Conservation (phyloP, 2,113 vertebrate species). For the Syngnathus typhle region DNA sequence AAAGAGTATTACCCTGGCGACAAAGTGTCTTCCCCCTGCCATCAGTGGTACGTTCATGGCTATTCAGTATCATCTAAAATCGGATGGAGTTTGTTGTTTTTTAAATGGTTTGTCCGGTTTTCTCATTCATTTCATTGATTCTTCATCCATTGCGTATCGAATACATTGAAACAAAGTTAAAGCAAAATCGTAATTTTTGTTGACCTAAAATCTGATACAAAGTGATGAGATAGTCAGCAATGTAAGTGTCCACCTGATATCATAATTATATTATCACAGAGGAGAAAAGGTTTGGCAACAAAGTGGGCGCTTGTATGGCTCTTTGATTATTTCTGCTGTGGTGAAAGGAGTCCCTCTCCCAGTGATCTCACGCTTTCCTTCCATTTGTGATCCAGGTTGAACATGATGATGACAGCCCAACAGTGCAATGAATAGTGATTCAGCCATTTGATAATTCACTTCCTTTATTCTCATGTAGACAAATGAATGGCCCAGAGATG, state of each 20-base stretch:
- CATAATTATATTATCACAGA: slow-evolving; percentile 45
- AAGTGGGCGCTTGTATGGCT: slow-evolving; percentile 50
- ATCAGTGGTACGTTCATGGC: slow-evolving; percentile 77
- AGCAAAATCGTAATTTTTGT: slow-evolving; percentile 36
- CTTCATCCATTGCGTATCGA: slow-evolving; percentile 9
- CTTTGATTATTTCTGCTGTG: slow-evolving; percentile 43
- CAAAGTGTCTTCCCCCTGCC: slow-evolving; percentile 82
- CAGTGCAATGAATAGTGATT: slow-evolving; percentile 42
- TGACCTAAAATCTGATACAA: slow-evolving; percentile 12
- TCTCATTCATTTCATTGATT: background rate
- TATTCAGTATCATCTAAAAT: background rate
- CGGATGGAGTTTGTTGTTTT: background rate
- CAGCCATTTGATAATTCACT: slow-evolving; percentile 46
- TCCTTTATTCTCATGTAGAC: slow-evolving; percentile 35
- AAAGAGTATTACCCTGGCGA: slow-evolving; percentile 95
- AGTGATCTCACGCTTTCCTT: slow-evolving; percentile 49
- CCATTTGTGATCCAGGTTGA: slow-evolving; percentile 32
- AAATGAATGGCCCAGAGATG: slow-evolving; percentile 34
- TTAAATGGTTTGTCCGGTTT: background rate
- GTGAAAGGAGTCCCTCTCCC: slow-evolving; percentile 53
- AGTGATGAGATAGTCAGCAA: slow-evolving; percentile 30
- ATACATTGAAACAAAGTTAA: slow-evolving; percentile 34
- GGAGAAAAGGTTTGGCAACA: slow-evolving; percentile 37
- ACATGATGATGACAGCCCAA: slow-evolving; percentile 60
- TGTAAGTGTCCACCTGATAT: slow-evolving; percentile 60